Evolutionary conservation across 30 jellyfish, hydroid and myxozoan species (phyloP).

Genomic region (Nemopilema nomurai): DNA sequence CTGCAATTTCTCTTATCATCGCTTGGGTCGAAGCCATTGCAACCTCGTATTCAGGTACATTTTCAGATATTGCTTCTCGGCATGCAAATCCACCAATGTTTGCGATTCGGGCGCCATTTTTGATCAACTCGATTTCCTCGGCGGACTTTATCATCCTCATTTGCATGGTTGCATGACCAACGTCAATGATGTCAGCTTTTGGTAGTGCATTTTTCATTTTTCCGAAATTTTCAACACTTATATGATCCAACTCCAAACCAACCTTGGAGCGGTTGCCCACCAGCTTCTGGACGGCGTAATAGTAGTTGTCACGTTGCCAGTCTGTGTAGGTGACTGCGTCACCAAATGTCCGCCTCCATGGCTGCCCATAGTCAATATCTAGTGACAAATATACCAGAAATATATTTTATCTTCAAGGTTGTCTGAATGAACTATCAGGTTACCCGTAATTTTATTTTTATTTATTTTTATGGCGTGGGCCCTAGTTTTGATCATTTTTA

Average conservation of each 20-base stretch:
- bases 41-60: slow-evolving; percentile 84
- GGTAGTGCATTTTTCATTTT: slow-evolving; percentile 75
- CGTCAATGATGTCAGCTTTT: slow-evolving; percentile 69
- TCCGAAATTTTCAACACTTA: slow-evolving; percentile 44
- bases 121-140: slow-evolving; percentile 84
- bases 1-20: slow-evolving; percentile 83
- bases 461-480: too few relatives aligned
- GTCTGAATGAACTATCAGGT: too few relatives aligned
- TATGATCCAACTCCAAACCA: slow-evolving; percentile 82
- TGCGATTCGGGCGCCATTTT: slow-evolving; percentile 84
- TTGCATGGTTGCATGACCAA: slow-evolving; percentile 71
- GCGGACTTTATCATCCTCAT: slow-evolving; percentile 80
- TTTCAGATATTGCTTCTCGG: slow-evolving; percentile 67
- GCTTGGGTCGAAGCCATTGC: slow-evolving; percentile 77
- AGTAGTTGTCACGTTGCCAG: slow-evolving; percentile 88
- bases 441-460: too few relatives aligned
- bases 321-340: slow-evolving; percentile 85
- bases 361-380: slow-evolving; percentile 94
- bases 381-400: too few relatives aligned
- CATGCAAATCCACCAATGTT: slow-evolving; percentile 83
- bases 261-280: slow-evolving; percentile 67
- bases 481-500: too few relatives aligned
- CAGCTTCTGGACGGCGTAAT: slow-evolving; percentile 63
- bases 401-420: too few relatives aligned
- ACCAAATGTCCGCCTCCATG: slow-evolving; percentile 81